A percentile compares a stretch with the other conserved stretches of the same genome.
Conservation (phyloP, 1,140 invertebrate genomes). For the Hyposmocoma kahamanoa region DNA sequence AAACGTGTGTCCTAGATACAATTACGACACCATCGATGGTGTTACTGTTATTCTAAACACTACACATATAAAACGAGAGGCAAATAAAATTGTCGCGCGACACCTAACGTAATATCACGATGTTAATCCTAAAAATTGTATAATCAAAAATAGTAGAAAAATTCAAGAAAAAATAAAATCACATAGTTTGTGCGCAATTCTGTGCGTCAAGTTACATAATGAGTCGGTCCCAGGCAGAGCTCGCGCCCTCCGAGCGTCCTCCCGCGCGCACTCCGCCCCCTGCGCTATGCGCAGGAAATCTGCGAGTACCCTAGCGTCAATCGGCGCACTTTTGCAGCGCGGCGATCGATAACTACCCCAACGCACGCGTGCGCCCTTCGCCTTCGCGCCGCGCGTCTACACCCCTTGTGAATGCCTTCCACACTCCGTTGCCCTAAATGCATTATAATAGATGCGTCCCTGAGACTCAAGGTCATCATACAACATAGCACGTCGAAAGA, state of each 20-base stretch:
- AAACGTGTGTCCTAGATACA: too few relatives aligned
- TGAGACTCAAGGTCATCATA: conserved; percentile 1
- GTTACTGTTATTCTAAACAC: conserved; percentile 31
- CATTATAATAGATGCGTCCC: conserved; percentile 8
- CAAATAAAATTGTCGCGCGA: conserved; percentile 47
- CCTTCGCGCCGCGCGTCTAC: conserved; percentile 10
- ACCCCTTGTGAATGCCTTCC: too few relatives aligned
- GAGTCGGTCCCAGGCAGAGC: conserved; percentile 41
- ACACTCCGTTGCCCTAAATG: conserved; percentile 9
- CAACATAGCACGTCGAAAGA: too few relatives aligned
- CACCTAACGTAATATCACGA: conserved; percentile 53
- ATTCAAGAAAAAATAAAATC: conserved; percentile 64
- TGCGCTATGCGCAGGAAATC: conserved; percentile 14
- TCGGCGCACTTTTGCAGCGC: conserved; percentile 17
- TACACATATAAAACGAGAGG: conserved; percentile 45
- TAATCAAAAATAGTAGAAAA: conserved; percentile 66
- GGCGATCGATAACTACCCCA: conserved; percentile 13
- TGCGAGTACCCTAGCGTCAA: too few relatives aligned
- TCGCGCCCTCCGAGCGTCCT: conserved; percentile 16
- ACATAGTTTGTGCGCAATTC: conserved; percentile 71
- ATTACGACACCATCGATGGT: conserved; percentile 21
- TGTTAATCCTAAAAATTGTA: conserved; percentile 65
- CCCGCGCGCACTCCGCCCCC: conserved; percentile 19
- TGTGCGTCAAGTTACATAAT: conserved; percentile 71
- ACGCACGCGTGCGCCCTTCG: conserved; percentile 12